Conservation (phyloP, 2,888 invertebrate genomes). For the Plagiodera versicolora region DNA sequence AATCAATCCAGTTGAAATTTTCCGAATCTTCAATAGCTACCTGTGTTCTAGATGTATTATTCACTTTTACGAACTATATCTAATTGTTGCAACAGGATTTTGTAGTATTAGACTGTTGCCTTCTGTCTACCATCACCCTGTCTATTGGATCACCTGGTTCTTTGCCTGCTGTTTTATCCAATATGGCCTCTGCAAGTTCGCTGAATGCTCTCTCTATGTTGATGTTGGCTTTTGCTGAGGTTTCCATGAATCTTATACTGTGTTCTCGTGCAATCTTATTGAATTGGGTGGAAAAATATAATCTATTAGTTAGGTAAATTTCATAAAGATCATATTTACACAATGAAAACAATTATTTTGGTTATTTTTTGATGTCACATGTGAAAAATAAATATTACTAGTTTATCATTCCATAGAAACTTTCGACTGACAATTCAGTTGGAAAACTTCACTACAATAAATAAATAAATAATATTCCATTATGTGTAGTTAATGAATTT, state of each 20-base stretch:
- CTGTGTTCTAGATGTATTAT: neutral
- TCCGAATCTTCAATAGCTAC: neutral
- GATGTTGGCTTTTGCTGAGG: slow-evolving; percentile 95
- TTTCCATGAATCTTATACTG: slow-evolving; percentile 95
- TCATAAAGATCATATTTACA: too few species aligned
- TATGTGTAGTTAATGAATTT: too few species aligned
- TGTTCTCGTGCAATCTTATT: slow-evolving; percentile 91
- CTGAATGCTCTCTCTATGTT: slow-evolving; percentile 96
- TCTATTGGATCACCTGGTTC: slow-evolving; percentile 77
- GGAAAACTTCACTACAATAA: too few species aligned
- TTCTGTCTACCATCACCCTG: slow-evolving; percentile 72
- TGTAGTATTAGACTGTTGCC: slow-evolving; percentile 67
- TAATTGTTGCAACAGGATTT: slow-evolving; percentile 59
- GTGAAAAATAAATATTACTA: too few species aligned
- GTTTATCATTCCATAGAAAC: too few species aligned
- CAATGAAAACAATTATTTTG: too few species aligned
- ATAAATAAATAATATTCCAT: too few species aligned
- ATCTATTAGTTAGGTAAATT: too few species aligned
- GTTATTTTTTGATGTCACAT: too few species aligned
- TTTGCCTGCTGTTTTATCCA: slow-evolving; percentile 80
- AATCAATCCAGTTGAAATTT: neutral
- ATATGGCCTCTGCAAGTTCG: slow-evolving; percentile 89
- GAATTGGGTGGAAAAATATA: slow-evolving; percentile 6
- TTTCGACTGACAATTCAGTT: too few species aligned
- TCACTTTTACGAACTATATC: slow-evolving; percentile 9